Evolutionary conservation across 2,888 invertebrate species (phyloP), one percentile per base, ranked within the genome.

Genomic region (Drosophila demipolita): DNA sequence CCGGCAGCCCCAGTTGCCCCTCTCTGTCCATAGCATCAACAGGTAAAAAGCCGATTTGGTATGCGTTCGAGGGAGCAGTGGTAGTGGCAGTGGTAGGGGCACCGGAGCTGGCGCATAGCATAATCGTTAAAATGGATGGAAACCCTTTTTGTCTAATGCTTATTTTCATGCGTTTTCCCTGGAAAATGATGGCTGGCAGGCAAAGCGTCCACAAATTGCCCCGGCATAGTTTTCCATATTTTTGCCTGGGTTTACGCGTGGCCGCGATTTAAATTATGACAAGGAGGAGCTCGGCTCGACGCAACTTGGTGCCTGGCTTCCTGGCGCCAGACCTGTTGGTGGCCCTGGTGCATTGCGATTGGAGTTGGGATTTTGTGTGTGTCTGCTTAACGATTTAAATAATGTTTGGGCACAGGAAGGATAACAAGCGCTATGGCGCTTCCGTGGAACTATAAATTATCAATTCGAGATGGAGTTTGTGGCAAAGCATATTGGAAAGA

Each of bases 21-120:
- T 45, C 40, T 49, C n/a, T 42, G 54, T 17, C 38, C 40, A 50
- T 17, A 38, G 40, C 36, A 68, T 75, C 90, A 90, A 90, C 91
- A 90, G 87, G 91, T 87, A 90, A 76, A 80, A 77, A 66, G 15
- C 78, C 78, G 73, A 84, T 82, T 87, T 89, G 33, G 76, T 82
- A 87, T 90, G 91, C 91, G 59, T n/a, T 67, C 60, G 59, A 59
- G 52, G 53, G 53, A 60, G 32, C 63, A 48, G 48, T 42, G 53
- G 53, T 12, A 2, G 32, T 53, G 32, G 36, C 20, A 17, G 48
- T 26, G 48, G 35, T 1, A 33, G 33, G 42, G 26, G 33, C 15
- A 20, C 26, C n/a, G 50, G 11, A 23, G 66, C 42, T 53, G 64
- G 36, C 54, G 61, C 61, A 72, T 58, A 69, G 72, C 64, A 80